Base-by-base conservation (phyloP, 2,797 vertebrate species). In the Pseudopleuronectes americanus region DNA sequence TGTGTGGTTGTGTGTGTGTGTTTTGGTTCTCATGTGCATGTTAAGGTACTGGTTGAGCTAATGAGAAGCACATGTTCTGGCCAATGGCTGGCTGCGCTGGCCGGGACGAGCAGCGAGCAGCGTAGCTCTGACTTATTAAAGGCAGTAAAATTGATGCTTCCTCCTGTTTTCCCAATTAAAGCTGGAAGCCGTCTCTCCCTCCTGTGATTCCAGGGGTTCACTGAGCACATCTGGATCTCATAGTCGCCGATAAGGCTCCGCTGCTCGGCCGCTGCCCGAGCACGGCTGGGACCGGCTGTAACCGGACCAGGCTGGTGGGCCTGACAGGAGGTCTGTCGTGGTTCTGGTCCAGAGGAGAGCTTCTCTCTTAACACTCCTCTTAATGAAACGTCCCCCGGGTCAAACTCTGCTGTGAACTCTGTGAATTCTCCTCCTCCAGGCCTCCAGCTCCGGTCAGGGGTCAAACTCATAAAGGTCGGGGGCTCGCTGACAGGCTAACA, bases 121-220 rank as follows among this genome's bases (percentile, higher is more conserved):
- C 90, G 91, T 90, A 93, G 93, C 95, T 97, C 95, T 90, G 95
- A 96, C 95, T 96, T 96, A 96, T 96, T 96, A 96, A 96, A 95
- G 94, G 95, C 94, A 96, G 96, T 97, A 96, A 97, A 97, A 97
- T 95, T 96, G 97, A 97, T 96, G 95, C 95, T 97, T 96, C 96
- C 97, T 96, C 95, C 95, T 96, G 96, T 96, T 97, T 96, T 95
- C 92, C 95, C 95, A 97, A 96, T 97, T 97, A 97, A 96, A 95
- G 89, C 88, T 89, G 87, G 91, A 91, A 95, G 90, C 85, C 85
- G 90, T 87, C 90, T 90, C 68, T 69, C 74, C 71, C 83, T 76
- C 73, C 75, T 66, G 75, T 75, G 78, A 92, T 92, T 93, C 91
- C 84, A 88, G 90, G 89, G 94, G 94, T 92, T 92, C 92, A 86